These are phyloP conservation scores for Lacanobia wlatinum DNA, from an alignment of 2,888 invertebrate genomes.

Conservation along the genomic window DNA sequence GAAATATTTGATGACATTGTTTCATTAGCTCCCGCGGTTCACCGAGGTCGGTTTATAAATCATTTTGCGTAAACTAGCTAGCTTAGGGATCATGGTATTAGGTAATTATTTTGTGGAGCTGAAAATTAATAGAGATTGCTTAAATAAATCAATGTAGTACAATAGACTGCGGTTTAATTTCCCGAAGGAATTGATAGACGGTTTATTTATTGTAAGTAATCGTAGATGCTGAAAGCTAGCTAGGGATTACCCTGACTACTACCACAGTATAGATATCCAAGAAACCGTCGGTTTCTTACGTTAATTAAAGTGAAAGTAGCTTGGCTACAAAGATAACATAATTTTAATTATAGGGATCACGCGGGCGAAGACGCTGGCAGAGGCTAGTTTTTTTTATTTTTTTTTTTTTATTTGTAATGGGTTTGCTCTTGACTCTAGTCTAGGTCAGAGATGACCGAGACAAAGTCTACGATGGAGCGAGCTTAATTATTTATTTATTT, in stretches of 20 bases:
- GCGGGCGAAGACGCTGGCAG: no score
- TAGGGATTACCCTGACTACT: background rate
- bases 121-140: conserved; percentile 6
- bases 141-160: conserved; percentile 8
- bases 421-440: no score
- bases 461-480: no score
- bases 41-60: conserved; percentile 31
- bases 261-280: no score
- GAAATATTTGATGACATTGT: conserved; percentile 53
- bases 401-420: no score
- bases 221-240: background rate
- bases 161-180: conserved; percentile 21
- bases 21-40: conserved; percentile 39
- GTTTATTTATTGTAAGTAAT: conserved; percentile 8
- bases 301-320: background rate
- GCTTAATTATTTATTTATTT: no score
- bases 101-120: conserved; percentile 4
- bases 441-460: no score
- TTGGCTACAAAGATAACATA: no score
- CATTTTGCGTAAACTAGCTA: conserved; percentile 27
- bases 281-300: background rate
- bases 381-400: no score
- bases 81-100: conserved; percentile 22
- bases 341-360: no score
- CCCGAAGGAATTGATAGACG: conserved; percentile 14